Base-by-base conservation (phyloP, 1,140 invertebrate genomes). In the Triops longicaudatus region DNA sequence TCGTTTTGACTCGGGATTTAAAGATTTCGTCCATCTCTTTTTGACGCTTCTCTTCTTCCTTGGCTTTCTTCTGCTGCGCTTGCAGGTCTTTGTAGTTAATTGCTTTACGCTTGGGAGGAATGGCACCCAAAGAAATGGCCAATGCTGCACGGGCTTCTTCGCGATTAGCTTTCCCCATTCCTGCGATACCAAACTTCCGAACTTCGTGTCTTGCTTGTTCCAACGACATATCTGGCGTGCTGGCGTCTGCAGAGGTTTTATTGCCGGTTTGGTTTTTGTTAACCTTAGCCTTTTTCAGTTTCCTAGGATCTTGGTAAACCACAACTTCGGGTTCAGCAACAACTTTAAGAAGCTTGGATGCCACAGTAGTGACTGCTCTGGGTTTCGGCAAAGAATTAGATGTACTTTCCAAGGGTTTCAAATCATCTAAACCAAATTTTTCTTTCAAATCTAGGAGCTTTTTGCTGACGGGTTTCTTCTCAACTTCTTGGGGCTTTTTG, bases 131-230 rank as follows among this genome's bases (percentile, higher is more conserved):
- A 79, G 86, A 88, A 28, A 91, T 84, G 11, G 88, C 85, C 26
- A 89, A 83, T 27, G 86, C 86, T 27, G 88, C 83, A 82, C 89
- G 88, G 75, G 88, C 88, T 83, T 88, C 83, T 71, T 84, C 83
- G 78, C 88, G 87, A 77, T 87, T 86, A 44, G 83, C 81, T n/a
- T 85, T 83, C 22, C 86, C 83, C 14, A 90, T 86, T 72, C 89
- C 89, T 73, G 86, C 86, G 79, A 88, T 88, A 73, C 87, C 89
- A 81, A 91, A 90, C 78, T 89, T 90, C 43, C 90, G 85, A 7
- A 91, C 84, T 79, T 91, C 90, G 81, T 77, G 76, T 73, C 73
- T 77, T 31, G 72, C 43, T 22, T 77, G 73, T 14, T 73, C 42
- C 14, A 77, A 31, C 11, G 73, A 73, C 26, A 77, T 73, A 14